Percentiles rank a stretch among this genome's conserved stretches.
These are phyloP conservation scores for Melipona bicolor DNA, from an alignment of 2,888 invertebrate species.

Conservation along the genomic window DNA sequence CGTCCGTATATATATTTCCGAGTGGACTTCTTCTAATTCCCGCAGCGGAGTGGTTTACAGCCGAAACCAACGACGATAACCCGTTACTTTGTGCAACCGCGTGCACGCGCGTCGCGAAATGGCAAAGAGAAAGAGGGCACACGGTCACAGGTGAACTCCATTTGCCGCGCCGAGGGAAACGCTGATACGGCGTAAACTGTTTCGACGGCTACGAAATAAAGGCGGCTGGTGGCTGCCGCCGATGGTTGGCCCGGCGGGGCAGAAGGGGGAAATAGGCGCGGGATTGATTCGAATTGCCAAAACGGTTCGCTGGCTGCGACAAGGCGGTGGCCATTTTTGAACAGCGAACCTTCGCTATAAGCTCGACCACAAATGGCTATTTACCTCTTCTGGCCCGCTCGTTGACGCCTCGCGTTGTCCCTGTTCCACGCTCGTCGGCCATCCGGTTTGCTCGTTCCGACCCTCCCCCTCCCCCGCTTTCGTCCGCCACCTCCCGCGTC, in stretches of 20 bases:
- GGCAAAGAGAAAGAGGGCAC: conserved; percentile 19
- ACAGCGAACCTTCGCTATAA: conserved; percentile 58
- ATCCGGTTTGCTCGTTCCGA: conserved; percentile 41
- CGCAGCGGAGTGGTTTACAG: background rate
- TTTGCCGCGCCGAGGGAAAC: conserved; percentile 50
- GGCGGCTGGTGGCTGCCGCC: background rate
- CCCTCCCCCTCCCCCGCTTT: background rate
- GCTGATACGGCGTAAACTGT: conserved; percentile 50
- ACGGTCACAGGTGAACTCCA: conserved; percentile 28
- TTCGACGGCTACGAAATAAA: conserved; percentile 47
- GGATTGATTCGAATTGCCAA: conserved; percentile 68
- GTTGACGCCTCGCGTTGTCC: conserved; percentile 32
- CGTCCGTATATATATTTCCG: too few relatives aligned
- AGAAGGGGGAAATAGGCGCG: conserved; percentile 22
- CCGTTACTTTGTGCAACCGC: conserved; percentile 11
- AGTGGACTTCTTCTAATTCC: background rate
- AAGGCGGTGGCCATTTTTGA: conserved; percentile 62
- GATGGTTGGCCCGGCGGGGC: background rate
- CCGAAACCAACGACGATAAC: conserved; percentile 40
- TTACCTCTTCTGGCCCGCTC: conserved; percentile 61
- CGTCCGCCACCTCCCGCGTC: background rate
- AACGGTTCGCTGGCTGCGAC: conserved; percentile 66
- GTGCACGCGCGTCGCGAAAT: background rate
- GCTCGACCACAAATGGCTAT: conserved; percentile 68
- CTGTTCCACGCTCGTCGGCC: conserved; percentile 39